phyloP scores from a whole-genome alignment of 2,888 invertebrate species.

The Proisotoma minuta region DNA sequence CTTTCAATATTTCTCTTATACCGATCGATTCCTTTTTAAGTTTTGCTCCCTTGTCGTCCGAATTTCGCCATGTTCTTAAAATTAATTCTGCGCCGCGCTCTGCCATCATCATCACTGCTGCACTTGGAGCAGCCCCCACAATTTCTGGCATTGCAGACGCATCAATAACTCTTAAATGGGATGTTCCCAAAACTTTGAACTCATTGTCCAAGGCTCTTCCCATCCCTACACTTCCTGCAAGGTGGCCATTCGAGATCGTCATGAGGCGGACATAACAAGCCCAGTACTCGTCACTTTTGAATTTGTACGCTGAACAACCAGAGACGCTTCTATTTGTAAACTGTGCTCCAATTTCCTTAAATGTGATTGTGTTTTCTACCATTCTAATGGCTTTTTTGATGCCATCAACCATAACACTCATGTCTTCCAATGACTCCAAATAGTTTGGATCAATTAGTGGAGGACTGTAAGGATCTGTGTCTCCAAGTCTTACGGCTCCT shows the following conservation, averaged over 20 bases:
- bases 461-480: slow-evolving; percentile 12
- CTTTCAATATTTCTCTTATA: background rate
- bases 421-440: slow-evolving; percentile 24
- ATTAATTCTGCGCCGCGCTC: slow-evolving; percentile 31
- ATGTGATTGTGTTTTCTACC: slow-evolving; percentile 24
- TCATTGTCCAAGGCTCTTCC: slow-evolving; percentile 31
- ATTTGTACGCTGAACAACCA: slow-evolving; percentile 17
- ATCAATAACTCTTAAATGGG: slow-evolving; percentile 34
- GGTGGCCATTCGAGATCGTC: slow-evolving; percentile 19
- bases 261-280: slow-evolving; percentile 24
- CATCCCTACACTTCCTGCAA: slow-evolving; percentile 26
- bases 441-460: slow-evolving; percentile 38
- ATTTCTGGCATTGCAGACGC: slow-evolving; percentile 30
- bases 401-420: slow-evolving; percentile 30
- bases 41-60: too few relatives aligned
- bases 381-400: slow-evolving; percentile 24
- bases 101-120: slow-evolving; percentile 26
- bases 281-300: slow-evolving; percentile 24
- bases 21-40: too few relatives aligned
- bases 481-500: slow-evolving; percentile 24
- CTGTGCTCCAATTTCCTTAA: slow-evolving; percentile 15
- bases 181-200: slow-evolving; percentile 26
- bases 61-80: slow-evolving; percentile 9
- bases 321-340: slow-evolving; percentile 23
- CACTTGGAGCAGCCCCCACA: slow-evolving; percentile 10